phyloP scores from a whole-genome alignment of 2,113 vertebrate genomes.

The Empidonax traillii region DNA sequence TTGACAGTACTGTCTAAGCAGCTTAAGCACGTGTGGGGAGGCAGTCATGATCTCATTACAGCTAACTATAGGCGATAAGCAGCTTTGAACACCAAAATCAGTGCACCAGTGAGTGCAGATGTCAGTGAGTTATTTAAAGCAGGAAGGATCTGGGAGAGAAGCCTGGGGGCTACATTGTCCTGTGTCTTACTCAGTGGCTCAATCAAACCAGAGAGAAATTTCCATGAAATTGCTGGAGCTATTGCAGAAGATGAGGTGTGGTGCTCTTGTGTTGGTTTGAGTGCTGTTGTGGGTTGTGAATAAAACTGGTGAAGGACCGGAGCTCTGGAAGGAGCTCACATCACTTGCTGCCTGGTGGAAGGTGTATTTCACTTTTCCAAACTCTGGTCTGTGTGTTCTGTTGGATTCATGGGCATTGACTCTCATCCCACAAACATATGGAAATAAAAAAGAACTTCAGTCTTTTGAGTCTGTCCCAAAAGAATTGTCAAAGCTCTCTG shows the following conservation, averaged over 20 bases:
- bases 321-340: neutral
- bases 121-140: conserved; percentile 60
- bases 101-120: conserved; percentile 14
- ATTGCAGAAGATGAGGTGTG: neutral
- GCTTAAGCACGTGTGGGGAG: conserved; percentile 48
- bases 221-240: neutral
- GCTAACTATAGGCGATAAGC: conserved; percentile 47
- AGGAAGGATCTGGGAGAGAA: conserved; percentile 37
- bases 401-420: fast-evolving
- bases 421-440: neutral
- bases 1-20: conserved; percentile 47
- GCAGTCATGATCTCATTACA: conserved; percentile 53
- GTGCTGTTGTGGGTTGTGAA: neutral
- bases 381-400: neutral
- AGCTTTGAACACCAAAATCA: conserved; percentile 46
- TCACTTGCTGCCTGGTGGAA: neutral
- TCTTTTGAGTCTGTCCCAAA: neutral
- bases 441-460: neutral
- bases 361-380: neutral
- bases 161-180: neutral
- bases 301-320: neutral
- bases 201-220: neutral
- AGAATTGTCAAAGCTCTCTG: neutral
- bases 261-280: neutral
- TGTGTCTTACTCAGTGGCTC: neutral